Percentiles rank a stretch among this genome's conserved stretches.
These are phyloP conservation scores for Rhopalosiphum nymphaeae DNA, from an alignment of 2,888 invertebrate genomes.

Conservation along the genomic window DNA sequence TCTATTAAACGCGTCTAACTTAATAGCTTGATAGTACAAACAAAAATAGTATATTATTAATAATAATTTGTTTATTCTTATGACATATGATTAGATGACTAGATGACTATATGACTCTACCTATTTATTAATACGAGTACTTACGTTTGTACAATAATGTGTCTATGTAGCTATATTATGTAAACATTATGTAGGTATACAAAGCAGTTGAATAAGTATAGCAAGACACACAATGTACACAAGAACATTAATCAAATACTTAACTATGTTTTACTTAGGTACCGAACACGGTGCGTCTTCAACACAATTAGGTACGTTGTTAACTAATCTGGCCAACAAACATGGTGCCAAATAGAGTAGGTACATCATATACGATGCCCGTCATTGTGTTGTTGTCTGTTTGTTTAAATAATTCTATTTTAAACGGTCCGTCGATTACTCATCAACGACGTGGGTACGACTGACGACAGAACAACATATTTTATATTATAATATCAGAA, in stretches of 20 bases:
- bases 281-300: not conserved
- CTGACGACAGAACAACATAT: not conserved
- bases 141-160: not conserved
- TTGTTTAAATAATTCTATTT: constrained; percentile 57
- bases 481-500: not conserved
- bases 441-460: not conserved
- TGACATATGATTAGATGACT: not conserved
- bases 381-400: constrained; percentile 4
- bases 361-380: not conserved
- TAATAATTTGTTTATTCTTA: not conserved
- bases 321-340: constrained; percentile 52
- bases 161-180: not conserved
- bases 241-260: constrained; percentile 56
- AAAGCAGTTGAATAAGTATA: not conserved
- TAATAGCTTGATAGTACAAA: not conserved
- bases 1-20: not conserved
- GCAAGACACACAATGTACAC: constrained; percentile 27
- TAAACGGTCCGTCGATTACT: constrained; percentile 50
- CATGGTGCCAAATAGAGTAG: constrained; percentile 38
- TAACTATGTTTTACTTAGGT: not conserved
- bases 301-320: constrained; percentile 28
- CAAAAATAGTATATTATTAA: not conserved
- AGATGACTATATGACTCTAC: not conserved
- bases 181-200: not conserved
- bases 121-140: not conserved